phyloP scores from a whole-genome alignment of 2,113 vertebrate genomes.

The Marmota flaviventris region DNA sequence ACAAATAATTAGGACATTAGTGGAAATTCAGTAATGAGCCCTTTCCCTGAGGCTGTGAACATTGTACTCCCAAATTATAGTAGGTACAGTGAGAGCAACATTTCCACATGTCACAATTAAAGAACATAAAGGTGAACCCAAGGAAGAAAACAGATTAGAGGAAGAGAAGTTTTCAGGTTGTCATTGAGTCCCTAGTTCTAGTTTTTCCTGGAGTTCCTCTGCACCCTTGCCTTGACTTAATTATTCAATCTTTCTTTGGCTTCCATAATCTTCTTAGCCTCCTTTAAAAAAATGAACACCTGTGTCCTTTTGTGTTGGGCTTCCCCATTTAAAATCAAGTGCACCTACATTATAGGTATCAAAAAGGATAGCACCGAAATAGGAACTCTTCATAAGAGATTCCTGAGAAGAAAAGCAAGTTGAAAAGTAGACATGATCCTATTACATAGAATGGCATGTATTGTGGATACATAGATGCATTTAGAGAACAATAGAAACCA shows the following conservation, averaged over 20 bases:
- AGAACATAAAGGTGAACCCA: not conserved
- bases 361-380: not conserved
- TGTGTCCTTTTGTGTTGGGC: not conserved
- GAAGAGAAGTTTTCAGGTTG: not conserved
- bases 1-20: not conserved
- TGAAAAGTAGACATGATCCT: not conserved
- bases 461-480: not conserved
- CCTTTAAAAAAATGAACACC: not conserved
- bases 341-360: not conserved
- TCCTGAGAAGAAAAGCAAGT: not conserved
- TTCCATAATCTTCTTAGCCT: not conserved
- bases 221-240: not conserved
- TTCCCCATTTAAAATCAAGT: not conserved
- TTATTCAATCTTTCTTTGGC: not conserved
- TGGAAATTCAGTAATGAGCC: not conserved
- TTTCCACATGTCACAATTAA: not conserved
- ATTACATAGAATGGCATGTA: not conserved
- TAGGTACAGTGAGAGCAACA: not conserved
- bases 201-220: too few relatives aligned
- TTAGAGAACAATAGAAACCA: not conserved
- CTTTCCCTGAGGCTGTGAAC: not conserved
- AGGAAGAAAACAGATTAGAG: not conserved
- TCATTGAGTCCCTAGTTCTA: too few relatives aligned
- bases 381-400: not conserved
- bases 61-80: not conserved